phyloP scores from a whole-genome alignment of 1,140 invertebrate genomes.

The Papilio aristodemus region DNA sequence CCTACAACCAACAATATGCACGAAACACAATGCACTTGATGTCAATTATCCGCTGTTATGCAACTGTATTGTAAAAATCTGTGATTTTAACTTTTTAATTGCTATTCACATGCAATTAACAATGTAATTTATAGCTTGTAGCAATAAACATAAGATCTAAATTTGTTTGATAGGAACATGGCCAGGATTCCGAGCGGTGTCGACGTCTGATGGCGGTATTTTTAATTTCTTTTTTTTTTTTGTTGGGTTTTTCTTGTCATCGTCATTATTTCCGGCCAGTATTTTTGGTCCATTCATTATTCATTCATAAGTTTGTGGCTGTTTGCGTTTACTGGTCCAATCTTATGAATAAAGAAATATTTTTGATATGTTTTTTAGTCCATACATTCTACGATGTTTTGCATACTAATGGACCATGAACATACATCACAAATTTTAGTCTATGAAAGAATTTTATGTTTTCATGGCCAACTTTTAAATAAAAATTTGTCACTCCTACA shows the following conservation, averaged over 20 bases:
- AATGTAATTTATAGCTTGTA: conserved; percentile 26
- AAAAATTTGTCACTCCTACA: neutral
- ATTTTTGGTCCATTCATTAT: conserved; percentile 23
- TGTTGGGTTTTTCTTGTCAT: conserved; percentile 44
- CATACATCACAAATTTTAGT: neutral
- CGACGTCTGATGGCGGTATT: conserved; percentile 65
- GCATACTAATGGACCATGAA: neutral
- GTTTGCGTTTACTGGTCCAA: conserved; percentile 9
- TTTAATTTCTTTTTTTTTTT: conserved; percentile 52
- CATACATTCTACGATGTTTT: too few species aligned
- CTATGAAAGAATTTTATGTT: neutral
- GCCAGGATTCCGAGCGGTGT: conserved; percentile 65
- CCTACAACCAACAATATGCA: neutral
- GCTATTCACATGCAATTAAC: conserved; percentile 43
- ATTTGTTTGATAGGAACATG: conserved; percentile 68
- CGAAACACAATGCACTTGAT: conserved; percentile 6
- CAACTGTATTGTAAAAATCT: conserved; percentile 10
- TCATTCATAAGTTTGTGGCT: neutral
- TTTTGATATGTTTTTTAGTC: too few species aligned
- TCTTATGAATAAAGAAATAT: too few species aligned
- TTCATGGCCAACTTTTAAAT: conserved; percentile 1
- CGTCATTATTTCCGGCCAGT: conserved; percentile 42
- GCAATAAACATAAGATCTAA: conserved; percentile 44
- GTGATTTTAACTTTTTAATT: conserved; percentile 17
- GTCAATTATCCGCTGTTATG: neutral